These are phyloP conservation scores for Periophthalmodon schlosseri DNA, from an alignment of 2,113 vertebrate genomes.

Conservation along the genomic window DNA sequence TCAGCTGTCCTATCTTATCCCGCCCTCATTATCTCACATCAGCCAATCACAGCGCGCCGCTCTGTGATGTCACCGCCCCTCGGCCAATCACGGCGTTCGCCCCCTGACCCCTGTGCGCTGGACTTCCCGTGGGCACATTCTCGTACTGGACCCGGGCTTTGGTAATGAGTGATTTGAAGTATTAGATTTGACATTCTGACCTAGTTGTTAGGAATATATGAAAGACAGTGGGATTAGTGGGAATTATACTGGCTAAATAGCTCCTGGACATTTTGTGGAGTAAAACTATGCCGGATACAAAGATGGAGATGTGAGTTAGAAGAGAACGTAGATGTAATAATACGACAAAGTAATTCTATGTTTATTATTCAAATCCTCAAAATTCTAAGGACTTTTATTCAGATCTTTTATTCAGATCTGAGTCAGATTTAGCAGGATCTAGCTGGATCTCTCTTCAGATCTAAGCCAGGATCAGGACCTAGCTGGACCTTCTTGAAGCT, in stretches of 20 bases:
- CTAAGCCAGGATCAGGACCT: too few species aligned
- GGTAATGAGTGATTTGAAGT: not conserved
- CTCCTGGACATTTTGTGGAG: conserved; percentile 1
- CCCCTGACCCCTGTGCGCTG: not conserved
- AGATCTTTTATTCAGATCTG: too few species aligned
- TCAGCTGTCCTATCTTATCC: not conserved
- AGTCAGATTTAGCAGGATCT: too few species aligned
- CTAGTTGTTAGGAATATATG: not conserved
- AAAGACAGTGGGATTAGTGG: not conserved
- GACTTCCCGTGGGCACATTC: not conserved
- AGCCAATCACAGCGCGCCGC: not conserved
- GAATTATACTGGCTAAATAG: not conserved
- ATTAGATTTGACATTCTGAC: not conserved
- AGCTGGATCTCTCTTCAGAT: too few species aligned
- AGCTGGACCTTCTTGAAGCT: too few species aligned
- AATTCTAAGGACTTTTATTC: too few species aligned
- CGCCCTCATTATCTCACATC: not conserved
- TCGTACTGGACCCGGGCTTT: not conserved
- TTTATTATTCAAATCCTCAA: too few species aligned
- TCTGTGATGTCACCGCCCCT: not conserved
- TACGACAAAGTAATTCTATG: too few species aligned
- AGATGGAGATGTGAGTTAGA: not conserved
- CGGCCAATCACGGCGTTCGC: not conserved
- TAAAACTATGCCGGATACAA: not conserved
- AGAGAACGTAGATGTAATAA: too few species aligned